Base-by-base conservation (phyloP, 2,888 invertebrate genomes). In the Drosophila lutescens region DNA sequence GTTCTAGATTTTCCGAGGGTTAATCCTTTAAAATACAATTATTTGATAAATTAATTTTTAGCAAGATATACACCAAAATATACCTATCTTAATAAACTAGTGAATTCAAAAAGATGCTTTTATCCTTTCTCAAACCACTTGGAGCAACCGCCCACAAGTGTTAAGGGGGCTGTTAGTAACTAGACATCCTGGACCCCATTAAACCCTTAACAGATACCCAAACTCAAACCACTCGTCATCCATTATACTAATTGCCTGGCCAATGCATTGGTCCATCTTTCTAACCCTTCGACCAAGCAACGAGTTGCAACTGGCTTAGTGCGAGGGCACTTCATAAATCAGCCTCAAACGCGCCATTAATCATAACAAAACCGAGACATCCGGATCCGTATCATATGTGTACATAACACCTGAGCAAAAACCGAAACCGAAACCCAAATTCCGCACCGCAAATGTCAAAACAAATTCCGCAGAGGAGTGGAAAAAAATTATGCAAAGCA, bases 241-340 rank as follows among this genome's bases (percentile, higher is more conserved):
- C 80, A 80, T 80, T 86, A 80, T 58, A 58, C 67, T 80, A 80
- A 80, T 80, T 80, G 84, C 61, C 61, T 53, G 43, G 51, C 72
- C 71, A 71, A 17, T 41, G 34, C 68, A 41, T 67, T 66, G 68
- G 65, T 55, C 46, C 65, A 67, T 54, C 67, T n/a, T 46, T 17
- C 2, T 26, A 34, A 36, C 49, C 44, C 49, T 36, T 15, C 32
- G 41, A 44, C 17, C 65, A 65, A 53, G 53, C 38, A 65, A 65
- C 51, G 65, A 46, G 38, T 69, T 53, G 51, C 63, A 41, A 72
- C 70, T 70, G 70, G 70, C 70, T 72, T 72, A 70, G 43, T 38
- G 38, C 58, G 40, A 71, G 55, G 43, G 49, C 53, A 61, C 77
- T 68, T 66, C 59, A 87, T 82, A 82, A 87, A 82, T 82, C 88